Conservation (phyloP, 1,140 invertebrate species). For the Drosophila arizonae region DNA sequence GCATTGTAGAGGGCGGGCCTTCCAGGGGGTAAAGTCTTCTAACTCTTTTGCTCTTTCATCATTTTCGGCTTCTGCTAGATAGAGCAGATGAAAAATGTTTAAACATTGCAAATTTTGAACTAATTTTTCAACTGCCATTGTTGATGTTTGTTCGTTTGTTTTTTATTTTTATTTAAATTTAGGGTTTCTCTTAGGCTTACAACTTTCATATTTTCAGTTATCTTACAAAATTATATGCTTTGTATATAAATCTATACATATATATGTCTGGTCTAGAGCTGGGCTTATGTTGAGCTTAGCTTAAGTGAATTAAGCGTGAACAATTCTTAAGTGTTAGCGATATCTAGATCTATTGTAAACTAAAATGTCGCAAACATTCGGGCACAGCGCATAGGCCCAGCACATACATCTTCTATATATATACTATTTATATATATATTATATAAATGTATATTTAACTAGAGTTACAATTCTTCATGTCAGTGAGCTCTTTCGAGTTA, state of each 20-base stretch:
- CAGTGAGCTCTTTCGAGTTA: slow-evolving; percentile 64
- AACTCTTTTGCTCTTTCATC: not conserved
- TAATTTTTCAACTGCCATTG: slow-evolving; percentile 35
- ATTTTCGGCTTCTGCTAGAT: no score
- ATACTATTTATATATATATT: slow-evolving; percentile 23
- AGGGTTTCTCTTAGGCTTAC: slow-evolving; percentile 43
- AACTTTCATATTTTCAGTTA: slow-evolving; percentile 44
- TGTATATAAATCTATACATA: slow-evolving; percentile 28
- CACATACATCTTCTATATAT: slow-evolving; percentile 36
- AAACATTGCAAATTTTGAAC: slow-evolving; percentile 51
- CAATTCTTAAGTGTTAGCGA: not conserved
- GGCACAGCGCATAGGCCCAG: slow-evolving; percentile 9
- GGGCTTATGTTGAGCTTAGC: slow-evolving; percentile 10
- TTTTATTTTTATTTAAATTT: slow-evolving; percentile 35
- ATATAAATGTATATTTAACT: slow-evolving; percentile 61
- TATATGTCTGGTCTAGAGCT: slow-evolving; percentile 14
- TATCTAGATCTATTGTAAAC: not conserved
- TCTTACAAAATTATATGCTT: slow-evolving; percentile 62
- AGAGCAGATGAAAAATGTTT: slow-evolving; percentile 33
- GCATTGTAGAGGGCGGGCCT: not conserved
- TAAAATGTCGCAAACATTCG: slow-evolving; percentile 21
- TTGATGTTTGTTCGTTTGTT: slow-evolving; percentile 41
- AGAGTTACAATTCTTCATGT: slow-evolving; percentile 55
- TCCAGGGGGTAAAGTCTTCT: not conserved
- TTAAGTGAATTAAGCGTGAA: slow-evolving; percentile 15